Base-by-base conservation (phyloP, 2,888 invertebrate genomes). In the Polietes domitor region DNA sequence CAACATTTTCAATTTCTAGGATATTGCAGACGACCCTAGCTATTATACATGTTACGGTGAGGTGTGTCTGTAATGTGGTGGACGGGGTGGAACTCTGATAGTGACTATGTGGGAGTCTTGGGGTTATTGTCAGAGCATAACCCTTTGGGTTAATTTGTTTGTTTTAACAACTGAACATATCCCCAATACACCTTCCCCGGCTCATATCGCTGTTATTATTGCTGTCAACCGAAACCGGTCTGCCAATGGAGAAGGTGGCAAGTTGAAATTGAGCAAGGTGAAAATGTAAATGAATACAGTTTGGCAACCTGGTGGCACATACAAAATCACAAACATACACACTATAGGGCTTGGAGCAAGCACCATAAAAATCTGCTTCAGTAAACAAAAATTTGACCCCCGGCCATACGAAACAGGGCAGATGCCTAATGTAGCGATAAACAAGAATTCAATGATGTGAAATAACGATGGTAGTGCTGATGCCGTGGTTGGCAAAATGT, bases 231-330 rank as follows among this genome's bases (percentile, higher is more conserved):
- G 9, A 58, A 5, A 2, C 47, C 37, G n/a, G n/a, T 37, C 12
- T 37, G 47, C 2, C 15, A 26, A 58, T 15, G 58, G 12, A 58
- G 58, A 24, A 47, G 15, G 47, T 47, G 26, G 3, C 24, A 15
- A 19, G 47, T 19, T 53, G 26, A 55, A 50, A 50, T 70, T n/a
- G 61, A 19, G 70, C 68, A 77, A 82, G 50, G 65, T 73, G 70
- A 53, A 82, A 77, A 77, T 74, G 68, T 73, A 77, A 81, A 74
- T 75, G 53, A 63, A 71, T 50, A 65, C 43, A 43, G 21, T 63
- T 10, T 7, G 15, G 47, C n/a, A 10, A 15, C 9, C 32, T 6
- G 17, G 50, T n/a, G 17, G n/a, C n/a, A 3, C 47, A 47, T 47
- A 47, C n/a, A n/a, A n/a, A n/a, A n/a, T n/a, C n/a, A n/a, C n/a